Conservation (phyloP, 2,797 vertebrate species). For the Botia almorhae region DNA sequence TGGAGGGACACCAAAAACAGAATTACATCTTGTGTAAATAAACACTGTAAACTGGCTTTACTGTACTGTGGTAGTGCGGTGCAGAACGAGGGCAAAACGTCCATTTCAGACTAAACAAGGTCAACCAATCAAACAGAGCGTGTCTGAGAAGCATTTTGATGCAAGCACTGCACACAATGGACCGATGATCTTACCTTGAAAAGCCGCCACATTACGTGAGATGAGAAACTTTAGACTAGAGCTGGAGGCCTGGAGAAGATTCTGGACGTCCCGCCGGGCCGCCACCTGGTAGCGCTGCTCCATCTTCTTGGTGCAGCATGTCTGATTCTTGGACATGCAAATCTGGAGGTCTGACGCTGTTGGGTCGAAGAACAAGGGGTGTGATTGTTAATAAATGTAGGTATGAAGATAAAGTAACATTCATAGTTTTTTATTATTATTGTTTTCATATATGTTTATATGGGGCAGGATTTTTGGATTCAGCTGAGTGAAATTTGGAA, state of each 20-base stretch:
- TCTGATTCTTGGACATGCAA: constrained; percentile 79
- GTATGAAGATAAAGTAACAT: no score
- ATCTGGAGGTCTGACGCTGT: constrained; percentile 86
- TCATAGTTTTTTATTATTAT: no score
- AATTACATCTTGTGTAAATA: constrained; percentile 17
- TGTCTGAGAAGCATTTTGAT: background rate
- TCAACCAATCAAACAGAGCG: background rate
- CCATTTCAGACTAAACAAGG: constrained; percentile 5
- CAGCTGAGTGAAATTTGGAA: no score
- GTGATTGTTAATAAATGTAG: background rate
- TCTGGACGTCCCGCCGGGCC: constrained; percentile 82
- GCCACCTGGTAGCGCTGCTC: constrained; percentile 85
- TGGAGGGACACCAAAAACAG: background rate
- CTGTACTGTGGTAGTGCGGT: background rate
- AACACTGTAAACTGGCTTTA: background rate
- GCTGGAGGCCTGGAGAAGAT: constrained; percentile 84
- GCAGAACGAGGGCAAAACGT: background rate
- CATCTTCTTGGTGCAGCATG: constrained; percentile 90
- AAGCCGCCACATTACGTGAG: constrained; percentile 82
- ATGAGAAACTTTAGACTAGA: constrained; percentile 84
- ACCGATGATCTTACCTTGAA: constrained; percentile 82
- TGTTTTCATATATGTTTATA: no score
- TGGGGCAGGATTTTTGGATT: no score
- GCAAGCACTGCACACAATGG: no score
- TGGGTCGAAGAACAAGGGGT: constrained; percentile 51